Evolutionary conservation across 1,140 invertebrate species (phyloP), one percentile per base, ranked within the genome.

Genomic region (Hormaphis cornu): DNA sequence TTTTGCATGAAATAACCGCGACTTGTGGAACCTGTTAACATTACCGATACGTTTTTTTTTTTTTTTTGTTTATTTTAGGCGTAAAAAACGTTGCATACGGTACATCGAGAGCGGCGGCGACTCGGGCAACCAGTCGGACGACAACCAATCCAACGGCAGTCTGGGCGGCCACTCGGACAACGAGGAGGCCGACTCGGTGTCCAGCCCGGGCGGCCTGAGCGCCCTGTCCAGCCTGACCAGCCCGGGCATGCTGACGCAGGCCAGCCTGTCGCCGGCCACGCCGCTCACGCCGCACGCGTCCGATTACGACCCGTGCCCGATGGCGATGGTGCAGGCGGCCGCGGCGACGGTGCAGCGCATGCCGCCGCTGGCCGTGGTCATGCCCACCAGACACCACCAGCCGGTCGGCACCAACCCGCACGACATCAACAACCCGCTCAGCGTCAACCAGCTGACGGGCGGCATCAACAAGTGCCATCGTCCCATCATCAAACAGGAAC

Each of bases 51-150:
- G n/a, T n/a, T n/a, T n/a, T n/a, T n/a, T n/a, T n/a, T n/a, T n/a
- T n/a, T n/a, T n/a, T n/a, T n/a, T n/a, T n/a, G n/a, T n/a, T n/a
- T n/a, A n/a, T 85, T 87, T 33, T 83, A 97, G 94, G 83, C 90
- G 94, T 83, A 97, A 98, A 86, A 97, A 97, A 83, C 97, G 96
- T 83, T 97, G 94, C 84, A 92, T 96, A 79, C 88, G 93, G 72
- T 96, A 95, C 81, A 89, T 93, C 86, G 85, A 87, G 80, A 82
- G 85, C 82, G 80, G 85, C 77, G 80, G 85, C 76, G 81, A 84
- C 77, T 85, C 84, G 74, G 85, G 86, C 73, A 89, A 90, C 74
- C 84, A 85, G 72, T 88, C 86, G 70, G 87, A 89, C 76, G 89
- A 91, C 72, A 89, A 89, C 70, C 89, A 88, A 40, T 86, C 88